Base-by-base conservation (phyloP, 2,113 vertebrate genomes). In the Ifrita kowaldi region DNA sequence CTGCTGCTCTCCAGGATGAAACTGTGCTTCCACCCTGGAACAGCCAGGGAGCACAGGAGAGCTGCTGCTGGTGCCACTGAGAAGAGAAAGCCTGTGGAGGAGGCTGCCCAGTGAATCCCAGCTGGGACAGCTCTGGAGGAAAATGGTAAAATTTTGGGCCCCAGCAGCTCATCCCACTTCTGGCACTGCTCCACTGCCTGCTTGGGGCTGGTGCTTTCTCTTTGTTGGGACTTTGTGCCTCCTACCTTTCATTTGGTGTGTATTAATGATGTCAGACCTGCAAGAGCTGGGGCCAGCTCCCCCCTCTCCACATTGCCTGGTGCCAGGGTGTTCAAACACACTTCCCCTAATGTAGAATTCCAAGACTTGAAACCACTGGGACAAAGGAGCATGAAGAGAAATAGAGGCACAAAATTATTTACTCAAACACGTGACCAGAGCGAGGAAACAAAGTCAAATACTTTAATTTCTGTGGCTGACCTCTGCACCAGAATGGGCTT, bases 201-300 rank as follows among this genome's bases (percentile, higher is more conserved):
- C 57, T n/a, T 2, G 3, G 33, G 41, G 73, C 41, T 42, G 46
- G 1, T 47, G 30, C 22, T 30, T 60, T 69, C 60, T 50, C 6
- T 26, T 64, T 46, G 30, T 17, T 33, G 46, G 37, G 41, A 39
- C 8, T 56, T 46, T 13, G 33, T 46, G 11, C 10, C 73, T 84
- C 35, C 44, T 37, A 5, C 49, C 11, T 1, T 49, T 87, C 4
- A 5, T 42, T 13, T 1, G 1, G 4, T 32, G 33, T 24, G 4
- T 13, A 16, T 47, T 18, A 21, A 24, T 7, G 11, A 32, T 1
- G 10, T 30, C 57, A 53, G 63, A 30, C 42, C 46, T 75, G 63
- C n/a, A 16, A 39, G 33, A 35, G 20, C 42, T 52, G 30, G 32
- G 37, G 37, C 21, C 86, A 41, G 37, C 33, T 46, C 4, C 30